Base-by-base conservation (phyloP, 35 echinoderm and acorn worm genomes). In the Eucidaris tribuloides region DNA sequence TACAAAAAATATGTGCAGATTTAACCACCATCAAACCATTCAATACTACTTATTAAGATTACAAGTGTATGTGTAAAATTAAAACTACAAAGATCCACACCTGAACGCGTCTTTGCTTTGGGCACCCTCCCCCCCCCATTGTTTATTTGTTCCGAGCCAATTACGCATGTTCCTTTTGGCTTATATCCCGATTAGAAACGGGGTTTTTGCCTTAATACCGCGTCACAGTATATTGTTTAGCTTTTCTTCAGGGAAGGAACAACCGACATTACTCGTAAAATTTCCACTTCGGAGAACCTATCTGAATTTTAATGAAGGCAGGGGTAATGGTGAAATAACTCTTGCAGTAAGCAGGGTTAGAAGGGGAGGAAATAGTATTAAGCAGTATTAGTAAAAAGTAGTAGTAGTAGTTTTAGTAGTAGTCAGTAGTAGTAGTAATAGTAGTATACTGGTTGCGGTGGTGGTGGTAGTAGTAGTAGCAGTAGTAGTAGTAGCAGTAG, bases 261-360 rank as follows among this genome's bases (percentile, higher is more conserved):
- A 14, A 82, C 78, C 50, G 94, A 97, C 62, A 97, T 97, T 22
- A 97, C 94, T 20, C 50, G 94, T 59, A 90, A n/a, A n/a, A 89
- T 0, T 86, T 97, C 48, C 89, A 97, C 60, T 97, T 92, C 63
- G 94, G 94, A 39, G 76, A 48, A 30, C 89, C 94, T 32, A 89
- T 74, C 14, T n/a, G n/a, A n/a, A 40, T 34, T 55, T 97, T 97
- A 6, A 77, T 85, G 83, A 97, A 88, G 89, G 94, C 89, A 23
- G n/a, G n/a, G 61, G 81, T 52, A 37, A 54, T 17, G n/a, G n/a
- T n/a, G n/a, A n/a, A n/a, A n/a, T n/a, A n/a, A n/a, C n/a, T n/a
- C n/a, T n/a, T n/a, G n/a, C n/a, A n/a, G n/a, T n/a, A n/a, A n/a
- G n/a, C n/a, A n/a, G n/a, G n/a, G n/a, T n/a, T n/a, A n/a, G n/a